Conservation (phyloP, 2,888 invertebrate species). For the Tetragnatha montana region DNA sequence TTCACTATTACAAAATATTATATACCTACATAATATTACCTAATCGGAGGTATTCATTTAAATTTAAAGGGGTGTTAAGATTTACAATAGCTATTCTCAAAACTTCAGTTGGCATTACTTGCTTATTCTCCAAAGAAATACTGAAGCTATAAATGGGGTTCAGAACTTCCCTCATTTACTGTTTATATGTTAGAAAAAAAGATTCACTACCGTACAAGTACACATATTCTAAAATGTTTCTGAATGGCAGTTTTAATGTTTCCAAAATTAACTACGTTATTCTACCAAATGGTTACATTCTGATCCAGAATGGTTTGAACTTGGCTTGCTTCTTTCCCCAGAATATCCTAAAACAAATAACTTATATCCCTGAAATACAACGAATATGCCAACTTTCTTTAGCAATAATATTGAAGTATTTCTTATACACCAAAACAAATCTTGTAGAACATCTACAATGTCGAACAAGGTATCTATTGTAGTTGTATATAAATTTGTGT, state of each 20-base stretch:
- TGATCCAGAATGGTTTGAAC: background rate
- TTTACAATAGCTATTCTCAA: too few species aligned
- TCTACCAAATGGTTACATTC: background rate
- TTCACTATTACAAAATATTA: too few species aligned
- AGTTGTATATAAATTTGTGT: background rate
- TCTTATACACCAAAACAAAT: background rate
- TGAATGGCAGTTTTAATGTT: background rate
- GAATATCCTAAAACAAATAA: background rate
- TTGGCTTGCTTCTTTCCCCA: background rate
- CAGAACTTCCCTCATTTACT: too few species aligned
- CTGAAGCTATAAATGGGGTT: too few species aligned
- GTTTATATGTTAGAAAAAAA: too few species aligned
- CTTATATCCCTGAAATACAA: constrained; percentile 1
- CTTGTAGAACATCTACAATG: background rate
- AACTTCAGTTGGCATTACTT: too few species aligned
- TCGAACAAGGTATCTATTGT: background rate
- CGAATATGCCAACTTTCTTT: constrained; percentile 23
- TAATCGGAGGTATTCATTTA: too few species aligned
- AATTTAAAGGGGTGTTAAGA: too few species aligned
- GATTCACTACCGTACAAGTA: too few species aligned
- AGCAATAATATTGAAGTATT: constrained; percentile 23
- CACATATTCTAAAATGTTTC: too few species aligned
- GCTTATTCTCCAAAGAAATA: too few species aligned
- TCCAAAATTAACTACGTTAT: background rate
- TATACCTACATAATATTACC: too few species aligned